Evolutionary conservation across 1,140 invertebrate species (phyloP), one percentile per base, ranked within the genome.

Genomic region (Apis florea): DNA sequence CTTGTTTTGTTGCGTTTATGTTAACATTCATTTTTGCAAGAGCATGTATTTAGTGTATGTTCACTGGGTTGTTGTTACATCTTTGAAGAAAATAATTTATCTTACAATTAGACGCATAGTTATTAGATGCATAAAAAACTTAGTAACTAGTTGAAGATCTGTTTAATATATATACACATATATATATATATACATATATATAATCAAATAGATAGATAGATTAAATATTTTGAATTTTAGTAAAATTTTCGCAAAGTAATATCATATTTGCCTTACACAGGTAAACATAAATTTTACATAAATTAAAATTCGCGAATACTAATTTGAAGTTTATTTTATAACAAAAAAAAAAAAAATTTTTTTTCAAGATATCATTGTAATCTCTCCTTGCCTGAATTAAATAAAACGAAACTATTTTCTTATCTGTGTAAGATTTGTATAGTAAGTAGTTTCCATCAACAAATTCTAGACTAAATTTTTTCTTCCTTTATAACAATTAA

Each of bases 51-150:
- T 90, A 90, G 90, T 86, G 59, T 77, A 90, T 68, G 69, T 83
- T 91, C 90, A 90, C 89, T 89, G 88, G 90, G 90, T 91, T 91
- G 90, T 90, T 90, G 76, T 49, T 77, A 40, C 31, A 82, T 51
- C 58, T 26, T 76, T 51, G 17, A 56, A 49, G 17, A 19, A 77
- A 64, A 47, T 61, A 26, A n/a, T 77, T 58, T 53, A 75, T 77
- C n/a, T 5, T 8, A 26, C 19, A 40, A n/a, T 11, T 74, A 56
- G 70, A 63, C 13, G 40, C 53, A 40, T 76, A 76, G 64, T 21
- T 24, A 19, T 51, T 75, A 80, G 79, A 75, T 19, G 19, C 26
- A 31, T 40, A 75, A 31, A 64, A 21, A 51, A 11, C 26, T 59
- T 53, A 79, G 58, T 8, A 17, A 69, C 2, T 24, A 40, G 5